Evolutionary conservation across 1,140 invertebrate species (phyloP).

Genomic region (Tribolium madens): DNA sequence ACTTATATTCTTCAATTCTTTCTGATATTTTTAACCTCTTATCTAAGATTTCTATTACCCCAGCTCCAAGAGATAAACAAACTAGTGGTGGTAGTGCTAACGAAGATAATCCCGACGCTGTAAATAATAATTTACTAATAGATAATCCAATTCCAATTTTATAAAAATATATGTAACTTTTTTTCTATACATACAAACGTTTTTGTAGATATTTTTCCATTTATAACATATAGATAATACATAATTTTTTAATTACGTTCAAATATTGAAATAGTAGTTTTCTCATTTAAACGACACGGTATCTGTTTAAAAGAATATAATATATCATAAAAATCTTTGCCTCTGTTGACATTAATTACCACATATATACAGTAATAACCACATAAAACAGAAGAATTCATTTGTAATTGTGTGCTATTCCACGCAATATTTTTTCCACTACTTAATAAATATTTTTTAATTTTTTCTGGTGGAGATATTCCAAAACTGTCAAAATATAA

Average conservation of each 20-base stretch:
- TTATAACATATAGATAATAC: conserved; percentile 39
- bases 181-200: conserved; percentile 40
- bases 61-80: conserved; percentile 43
- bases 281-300: conserved; percentile 16
- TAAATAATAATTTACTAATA: conserved; percentile 48
- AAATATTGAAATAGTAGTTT: no score
- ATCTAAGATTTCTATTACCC: conserved; percentile 44
- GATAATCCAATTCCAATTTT: conserved; percentile 46
- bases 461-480: conserved; percentile 35
- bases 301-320: conserved; percentile 42
- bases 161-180: conserved; percentile 44
- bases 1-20: conserved; percentile 46
- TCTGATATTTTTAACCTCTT: conserved; percentile 45
- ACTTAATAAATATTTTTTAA: conserved; percentile 35
- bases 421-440: conserved; percentile 41
- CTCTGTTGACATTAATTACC: conserved; percentile 43
- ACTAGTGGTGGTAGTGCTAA: conserved; percentile 43
- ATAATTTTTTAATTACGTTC: neutral
- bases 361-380: conserved; percentile 43
- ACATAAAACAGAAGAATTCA: conserved; percentile 46
- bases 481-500: conserved; percentile 42
- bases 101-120: conserved; percentile 45
- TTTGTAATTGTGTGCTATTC: conserved; percentile 39
- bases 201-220: conserved; percentile 42
- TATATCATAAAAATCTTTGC: conserved; percentile 44